Evolutionary conservation across 2,113 vertebrate genomes (phyloP).

Genomic region (Oxyruncus cristatus): DNA sequence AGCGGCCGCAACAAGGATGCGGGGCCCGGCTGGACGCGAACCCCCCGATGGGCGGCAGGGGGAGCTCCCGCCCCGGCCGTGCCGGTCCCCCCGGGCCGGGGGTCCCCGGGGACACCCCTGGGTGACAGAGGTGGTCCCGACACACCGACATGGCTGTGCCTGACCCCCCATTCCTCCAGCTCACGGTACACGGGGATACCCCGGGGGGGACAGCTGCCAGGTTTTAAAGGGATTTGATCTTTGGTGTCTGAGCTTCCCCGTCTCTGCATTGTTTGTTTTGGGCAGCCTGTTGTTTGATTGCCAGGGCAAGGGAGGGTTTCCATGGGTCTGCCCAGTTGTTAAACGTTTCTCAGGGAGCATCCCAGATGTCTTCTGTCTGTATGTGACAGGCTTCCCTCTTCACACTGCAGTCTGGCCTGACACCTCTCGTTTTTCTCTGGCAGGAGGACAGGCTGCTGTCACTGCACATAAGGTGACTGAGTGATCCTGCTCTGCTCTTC

Average conservation of each 20-base stretch:
- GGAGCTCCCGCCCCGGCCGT: not conserved
- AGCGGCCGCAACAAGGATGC: not conserved
- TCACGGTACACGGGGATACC: no score
- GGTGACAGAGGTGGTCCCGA: not conserved
- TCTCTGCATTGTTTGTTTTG: not conserved
- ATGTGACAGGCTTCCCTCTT: not conserved
- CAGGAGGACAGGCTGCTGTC: not conserved
- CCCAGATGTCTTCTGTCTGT: not conserved
- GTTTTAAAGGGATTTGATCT: not conserved
- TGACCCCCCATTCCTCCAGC: no score
- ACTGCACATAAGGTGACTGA: not conserved
- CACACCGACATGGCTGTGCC: not conserved
- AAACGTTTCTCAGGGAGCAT: not conserved
- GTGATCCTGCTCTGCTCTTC: not conserved
- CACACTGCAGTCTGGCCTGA: not conserved
- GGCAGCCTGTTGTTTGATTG: not conserved
- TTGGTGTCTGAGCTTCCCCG: not conserved
- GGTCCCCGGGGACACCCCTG: no score
- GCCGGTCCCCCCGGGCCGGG: no score
- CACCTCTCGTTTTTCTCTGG: not conserved
- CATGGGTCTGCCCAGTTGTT: not conserved
- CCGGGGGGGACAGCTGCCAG: not conserved
- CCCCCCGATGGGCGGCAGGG: not conserved
- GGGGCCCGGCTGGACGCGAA: not conserved
- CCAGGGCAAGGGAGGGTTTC: not conserved